phyloP scores from a whole-genome alignment of 64 coral and sea anemone genomes.

The Trachythela sp. region DNA sequence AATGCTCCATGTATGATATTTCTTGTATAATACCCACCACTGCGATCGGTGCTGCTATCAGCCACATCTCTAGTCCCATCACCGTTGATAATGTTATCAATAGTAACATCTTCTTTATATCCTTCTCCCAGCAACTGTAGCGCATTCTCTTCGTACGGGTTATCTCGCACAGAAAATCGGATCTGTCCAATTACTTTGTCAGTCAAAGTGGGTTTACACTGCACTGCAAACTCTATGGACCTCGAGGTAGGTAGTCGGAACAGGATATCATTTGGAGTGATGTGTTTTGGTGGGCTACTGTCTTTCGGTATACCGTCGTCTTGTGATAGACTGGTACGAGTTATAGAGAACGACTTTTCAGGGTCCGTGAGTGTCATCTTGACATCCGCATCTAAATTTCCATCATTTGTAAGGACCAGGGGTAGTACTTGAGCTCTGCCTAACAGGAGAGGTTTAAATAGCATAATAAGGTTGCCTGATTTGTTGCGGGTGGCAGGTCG shows the following conservation, averaged over 20 bases:
- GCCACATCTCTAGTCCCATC: slow-evolving; percentile 11
- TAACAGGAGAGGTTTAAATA: slow-evolving; percentile 68
- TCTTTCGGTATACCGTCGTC: neutral
- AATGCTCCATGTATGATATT: no score
- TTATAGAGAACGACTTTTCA: slow-evolving; percentile 56
- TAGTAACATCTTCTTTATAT: slow-evolving; percentile 92
- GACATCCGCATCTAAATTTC: slow-evolving; percentile 68
- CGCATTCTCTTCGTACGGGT: slow-evolving; percentile 76
- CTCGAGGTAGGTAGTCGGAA: slow-evolving; percentile 67
- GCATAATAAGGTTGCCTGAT: slow-evolving; percentile 72
- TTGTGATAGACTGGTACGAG: slow-evolving; percentile 47
- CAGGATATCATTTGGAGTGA: slow-evolving; percentile 22
- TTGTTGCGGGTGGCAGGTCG: slow-evolving; percentile 82
- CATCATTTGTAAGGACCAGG: slow-evolving; percentile 78
- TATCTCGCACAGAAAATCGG: slow-evolving; percentile 76
- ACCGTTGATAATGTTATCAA: slow-evolving; percentile 77
- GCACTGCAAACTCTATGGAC: slow-evolving; percentile 74
- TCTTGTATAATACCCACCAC: neutral
- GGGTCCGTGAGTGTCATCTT: slow-evolving; percentile 77
- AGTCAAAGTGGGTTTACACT: slow-evolving; percentile 63
- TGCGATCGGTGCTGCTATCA: neutral
- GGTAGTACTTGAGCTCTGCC: slow-evolving; percentile 69
- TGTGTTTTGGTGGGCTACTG: neutral
- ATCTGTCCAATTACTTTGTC: slow-evolving; percentile 59
- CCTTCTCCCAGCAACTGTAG: slow-evolving; percentile 85